phyloP scores from a whole-genome alignment of 2,888 invertebrate species.

The Meteorus cinctellus region DNA sequence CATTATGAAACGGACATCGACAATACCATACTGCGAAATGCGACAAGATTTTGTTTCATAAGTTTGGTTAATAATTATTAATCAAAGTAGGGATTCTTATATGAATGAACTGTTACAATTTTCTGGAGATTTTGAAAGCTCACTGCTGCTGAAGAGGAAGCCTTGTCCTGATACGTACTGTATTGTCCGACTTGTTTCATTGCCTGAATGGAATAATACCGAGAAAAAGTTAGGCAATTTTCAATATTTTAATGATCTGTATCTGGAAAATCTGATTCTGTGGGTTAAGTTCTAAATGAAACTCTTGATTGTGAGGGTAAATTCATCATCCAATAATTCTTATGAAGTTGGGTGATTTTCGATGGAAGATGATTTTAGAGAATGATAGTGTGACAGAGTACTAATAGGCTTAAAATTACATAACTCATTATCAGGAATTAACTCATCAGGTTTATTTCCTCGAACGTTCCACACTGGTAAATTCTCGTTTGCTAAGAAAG shows the following conservation, averaged over 20 bases:
- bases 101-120: not conserved
- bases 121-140: not conserved
- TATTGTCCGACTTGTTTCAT: not conserved
- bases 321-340: no score
- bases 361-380: no score
- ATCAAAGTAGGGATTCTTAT: no score
- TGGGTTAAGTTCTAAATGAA: no score
- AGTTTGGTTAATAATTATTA: no score
- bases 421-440: not conserved
- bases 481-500: not conserved
- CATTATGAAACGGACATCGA: not conserved
- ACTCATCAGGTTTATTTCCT: not conserved
- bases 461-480: not conserved
- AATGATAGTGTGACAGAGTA: no score
- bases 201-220: not conserved
- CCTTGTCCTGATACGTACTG: not conserved
- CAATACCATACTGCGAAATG: not conserved
- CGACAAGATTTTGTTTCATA: not conserved
- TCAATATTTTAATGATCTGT: no score
- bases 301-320: no score
- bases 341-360: no score
- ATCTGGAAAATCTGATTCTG: no score
- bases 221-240: no score
- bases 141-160: not conserved
- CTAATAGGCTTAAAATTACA: no score